A percentile compares a stretch with the other conserved stretches of the same genome.
Conservation (phyloP, 2,797 vertebrate genomes). For the Smutsia temminckii region DNA sequence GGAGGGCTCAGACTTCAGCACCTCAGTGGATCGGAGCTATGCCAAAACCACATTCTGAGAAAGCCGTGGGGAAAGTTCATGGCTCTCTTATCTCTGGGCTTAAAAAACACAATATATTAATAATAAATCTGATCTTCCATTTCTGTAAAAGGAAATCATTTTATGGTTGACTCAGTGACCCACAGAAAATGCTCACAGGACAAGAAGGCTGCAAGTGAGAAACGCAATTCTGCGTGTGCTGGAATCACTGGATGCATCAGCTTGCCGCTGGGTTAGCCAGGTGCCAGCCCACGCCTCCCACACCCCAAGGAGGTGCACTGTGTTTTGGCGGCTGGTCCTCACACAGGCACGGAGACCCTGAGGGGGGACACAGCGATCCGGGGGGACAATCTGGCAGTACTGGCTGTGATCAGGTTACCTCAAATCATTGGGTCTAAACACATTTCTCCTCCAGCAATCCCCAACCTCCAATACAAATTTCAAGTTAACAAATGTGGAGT, state of each 20-base stretch:
- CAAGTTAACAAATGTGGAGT: neutral
- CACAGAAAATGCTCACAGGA: neutral
- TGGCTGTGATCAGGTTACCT: neutral
- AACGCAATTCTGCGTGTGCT: neutral
- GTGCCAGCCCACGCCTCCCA: neutral
- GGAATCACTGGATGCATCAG: neutral
- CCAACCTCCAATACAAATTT: neutral
- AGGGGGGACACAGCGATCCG: neutral
- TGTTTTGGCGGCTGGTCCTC: no score
- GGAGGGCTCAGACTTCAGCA: neutral
- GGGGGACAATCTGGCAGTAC: neutral
- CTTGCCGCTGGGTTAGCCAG: neutral
- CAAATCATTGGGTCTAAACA: neutral
- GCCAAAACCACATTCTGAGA: neutral
- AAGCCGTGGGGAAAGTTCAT: neutral
- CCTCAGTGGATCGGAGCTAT: neutral
- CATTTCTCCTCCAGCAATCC: neutral
- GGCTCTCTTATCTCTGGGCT: neutral
- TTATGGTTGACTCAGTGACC: neutral
- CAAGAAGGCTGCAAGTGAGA: neutral
- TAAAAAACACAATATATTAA: neutral
- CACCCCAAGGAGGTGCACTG: fast-evolving
- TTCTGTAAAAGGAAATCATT: conserved; percentile 14
- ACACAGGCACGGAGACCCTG: fast-evolving
- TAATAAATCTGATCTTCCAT: neutral